These are phyloP conservation scores for Paedocypris sp. DNA, from an alignment of 2,113 vertebrate species.

Conservation along the genomic window DNA sequence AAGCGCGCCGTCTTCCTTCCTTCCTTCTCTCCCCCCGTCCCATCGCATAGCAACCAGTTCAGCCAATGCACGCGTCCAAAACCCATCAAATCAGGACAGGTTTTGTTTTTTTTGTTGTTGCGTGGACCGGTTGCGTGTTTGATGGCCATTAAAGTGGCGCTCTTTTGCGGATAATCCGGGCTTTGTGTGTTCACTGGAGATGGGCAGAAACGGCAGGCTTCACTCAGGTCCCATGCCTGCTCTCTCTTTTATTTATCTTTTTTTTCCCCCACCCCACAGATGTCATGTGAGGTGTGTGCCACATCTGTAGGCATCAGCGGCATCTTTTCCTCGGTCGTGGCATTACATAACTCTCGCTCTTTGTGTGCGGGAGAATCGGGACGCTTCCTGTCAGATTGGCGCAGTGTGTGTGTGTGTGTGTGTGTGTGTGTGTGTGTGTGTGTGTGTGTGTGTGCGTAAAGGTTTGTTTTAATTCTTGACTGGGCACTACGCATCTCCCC, in stretches of 20 bases:
- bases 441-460: too few relatives aligned
- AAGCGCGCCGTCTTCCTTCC: not conserved
- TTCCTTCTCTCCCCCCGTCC: not conserved
- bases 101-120: not conserved
- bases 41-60: slow-evolving; percentile 11
- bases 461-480: slow-evolving; percentile 20
- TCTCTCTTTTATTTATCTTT: not conserved
- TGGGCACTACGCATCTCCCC: slow-evolving; percentile 25
- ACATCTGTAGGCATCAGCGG: slow-evolving; percentile 17
- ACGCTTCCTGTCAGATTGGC: not conserved
- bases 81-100: not conserved
- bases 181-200: too few relatives aligned
- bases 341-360: slow-evolving; percentile 23
- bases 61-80: slow-evolving; percentile 20
- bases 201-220: too few relatives aligned
- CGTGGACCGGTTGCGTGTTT: too few relatives aligned
- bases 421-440: too few relatives aligned
- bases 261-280: slow-evolving; percentile 1
- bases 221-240: too few relatives aligned
- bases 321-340: slow-evolving; percentile 6
- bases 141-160: too few relatives aligned
- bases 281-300: slow-evolving; percentile 1
- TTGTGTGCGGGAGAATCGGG: not conserved
- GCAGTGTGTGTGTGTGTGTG: too few relatives aligned
- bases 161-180: too few relatives aligned